Evolutionary conservation across 2,888 invertebrate species (phyloP), one percentile per base, ranked within the genome.

Genomic region (Vandiemenella viatica): DNA sequence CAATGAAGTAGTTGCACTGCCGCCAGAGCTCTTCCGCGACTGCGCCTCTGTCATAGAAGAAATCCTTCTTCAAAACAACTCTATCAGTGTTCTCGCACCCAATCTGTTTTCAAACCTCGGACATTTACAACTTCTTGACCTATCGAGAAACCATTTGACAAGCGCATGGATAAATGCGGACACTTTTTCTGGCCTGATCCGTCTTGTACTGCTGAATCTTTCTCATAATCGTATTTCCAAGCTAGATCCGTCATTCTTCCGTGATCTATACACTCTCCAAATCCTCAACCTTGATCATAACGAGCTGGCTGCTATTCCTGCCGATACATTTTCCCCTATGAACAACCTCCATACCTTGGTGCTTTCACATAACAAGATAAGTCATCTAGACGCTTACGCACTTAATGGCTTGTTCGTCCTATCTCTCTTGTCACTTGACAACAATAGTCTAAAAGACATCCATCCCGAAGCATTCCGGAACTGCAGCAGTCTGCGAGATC

Each of bases 21-120:
- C 93, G 40, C 79, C 85, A 54, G 83, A 84, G 61, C 69, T 93
- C 55, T 90, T 93, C 62, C 75, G 76, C 63, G 88, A 89, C 67
- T 77, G 80, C 60, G 72, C 79, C 46, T 78, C 79, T 55, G 79
- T 81, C 53, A 80, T 92, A 59, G 86, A 84, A 68, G 90, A 91
- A 69, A 80, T 92, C 61, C 84, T 89, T 68, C 70, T 91, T 63
- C 87, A 89, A 67, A 91, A 91, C 68, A 92, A 92, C 72, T 87
- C 89, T 18, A 83, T 93, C 59, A 82, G 83, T 64, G 83, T 83
- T 41, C 72, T 92, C 56, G 84, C 89, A 56, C 85, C 88, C 1
- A 84, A 83, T 56, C 73, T 92, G 48, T 86, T 93, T 63, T 77
- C 84, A n/a, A 84, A 87, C 65, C 71, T 91, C 57, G 82, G 82